Evolutionary conservation across 2,113 vertebrate species (phyloP).

Genomic region (Cheirogaleus medius): DNA sequence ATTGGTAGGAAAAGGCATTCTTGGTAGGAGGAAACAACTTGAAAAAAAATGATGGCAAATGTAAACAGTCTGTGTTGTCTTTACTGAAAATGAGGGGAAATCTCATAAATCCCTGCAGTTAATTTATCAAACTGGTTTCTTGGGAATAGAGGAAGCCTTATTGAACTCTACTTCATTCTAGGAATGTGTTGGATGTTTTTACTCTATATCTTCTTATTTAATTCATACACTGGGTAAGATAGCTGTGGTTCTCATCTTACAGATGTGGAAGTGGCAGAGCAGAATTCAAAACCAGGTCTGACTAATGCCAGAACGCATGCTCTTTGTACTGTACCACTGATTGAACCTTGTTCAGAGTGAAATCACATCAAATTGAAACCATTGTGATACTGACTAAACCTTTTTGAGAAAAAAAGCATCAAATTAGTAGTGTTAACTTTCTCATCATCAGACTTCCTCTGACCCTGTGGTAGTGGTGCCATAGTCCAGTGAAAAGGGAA

Average conservation of each 20-base stretch:
- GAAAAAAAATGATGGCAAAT: not conserved
- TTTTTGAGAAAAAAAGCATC: not conserved
- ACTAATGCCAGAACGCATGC: not conserved
- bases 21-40: not conserved
- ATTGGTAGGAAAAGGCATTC: not conserved
- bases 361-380: not conserved
- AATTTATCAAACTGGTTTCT: not conserved
- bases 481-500: not conserved
- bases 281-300: not conserved
- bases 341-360: conserved; percentile 3
- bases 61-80: not conserved
- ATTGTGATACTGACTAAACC: not conserved
- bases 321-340: not conserved
- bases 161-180: not conserved
- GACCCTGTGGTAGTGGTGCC: not conserved
- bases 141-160: not conserved
- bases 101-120: not conserved
- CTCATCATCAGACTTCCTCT: not conserved
- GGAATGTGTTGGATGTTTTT: not conserved
- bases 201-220: not conserved
- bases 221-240: not conserved
- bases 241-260: not conserved
- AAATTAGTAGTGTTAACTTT: not conserved
- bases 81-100: not conserved
- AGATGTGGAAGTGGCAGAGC: not conserved